Percentiles rank a stretch among this genome's conserved stretches.
Evolutionary conservation across 2,113 vertebrate genomes (phyloP).

Genomic region (Bos javanicus): DNA sequence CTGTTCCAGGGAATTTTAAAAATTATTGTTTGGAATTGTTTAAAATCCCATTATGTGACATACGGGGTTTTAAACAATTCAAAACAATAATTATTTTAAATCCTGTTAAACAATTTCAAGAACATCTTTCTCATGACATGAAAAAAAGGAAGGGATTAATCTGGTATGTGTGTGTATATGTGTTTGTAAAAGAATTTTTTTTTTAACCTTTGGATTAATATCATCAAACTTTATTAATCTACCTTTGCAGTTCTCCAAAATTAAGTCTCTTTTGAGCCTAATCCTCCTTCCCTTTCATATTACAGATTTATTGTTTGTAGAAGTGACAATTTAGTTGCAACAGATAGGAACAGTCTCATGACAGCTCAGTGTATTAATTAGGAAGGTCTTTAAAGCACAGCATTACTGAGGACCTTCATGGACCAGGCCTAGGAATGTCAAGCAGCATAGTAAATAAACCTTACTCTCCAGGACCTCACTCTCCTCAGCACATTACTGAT

Average conservation of each 20-base stretch:
- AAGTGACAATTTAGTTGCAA: not conserved
- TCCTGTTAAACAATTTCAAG: not conserved
- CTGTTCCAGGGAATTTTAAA: not conserved
- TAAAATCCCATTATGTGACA: not conserved
- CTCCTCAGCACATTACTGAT: not conserved
- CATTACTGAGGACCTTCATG: not conserved
- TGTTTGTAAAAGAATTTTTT: not conserved
- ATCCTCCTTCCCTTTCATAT: not conserved
- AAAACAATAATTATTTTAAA: not conserved
- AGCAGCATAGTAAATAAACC: not conserved
- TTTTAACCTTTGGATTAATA: not conserved
- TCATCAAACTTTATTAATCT: not conserved
- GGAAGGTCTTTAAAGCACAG: not conserved
- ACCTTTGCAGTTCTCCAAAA: not conserved
- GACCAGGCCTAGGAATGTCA: not conserved
- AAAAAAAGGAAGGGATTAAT: not conserved
- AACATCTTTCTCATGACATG: not conserved
- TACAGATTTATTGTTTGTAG: not conserved
- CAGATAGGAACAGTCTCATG: not conserved
- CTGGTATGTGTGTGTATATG: not conserved
- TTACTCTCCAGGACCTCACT: not conserved
- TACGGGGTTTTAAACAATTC: not conserved
- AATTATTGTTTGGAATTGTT: not conserved
- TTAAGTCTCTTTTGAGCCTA: not conserved
- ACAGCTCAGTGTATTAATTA: not conserved